Percentiles rank a stretch among this genome's conserved stretches.
Conservation (phyloP, 2,888 invertebrate genomes). For the Amphipyra berbera region DNA sequence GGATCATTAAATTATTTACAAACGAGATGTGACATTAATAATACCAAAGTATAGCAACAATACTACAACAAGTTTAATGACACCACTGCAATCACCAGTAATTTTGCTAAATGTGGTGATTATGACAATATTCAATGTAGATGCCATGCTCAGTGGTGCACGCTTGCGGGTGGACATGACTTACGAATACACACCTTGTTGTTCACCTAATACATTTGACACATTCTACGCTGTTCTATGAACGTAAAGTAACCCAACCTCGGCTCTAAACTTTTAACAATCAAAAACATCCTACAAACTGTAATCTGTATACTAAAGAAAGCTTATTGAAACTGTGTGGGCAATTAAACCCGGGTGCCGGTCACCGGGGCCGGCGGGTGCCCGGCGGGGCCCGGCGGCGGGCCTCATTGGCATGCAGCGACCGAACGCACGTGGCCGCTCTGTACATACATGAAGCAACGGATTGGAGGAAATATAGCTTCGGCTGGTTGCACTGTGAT, state of each 20-base stretch:
- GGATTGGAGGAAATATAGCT: constrained; percentile 7
- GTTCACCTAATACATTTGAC: background rate
- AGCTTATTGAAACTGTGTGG: constrained; percentile 9
- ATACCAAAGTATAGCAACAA: too few species aligned
- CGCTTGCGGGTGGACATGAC: too few species aligned
- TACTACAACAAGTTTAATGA: too few species aligned
- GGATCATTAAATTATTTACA: too few species aligned
- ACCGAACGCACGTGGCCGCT: constrained; percentile 6
- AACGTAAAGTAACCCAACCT: too few species aligned
- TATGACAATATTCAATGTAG: too few species aligned
- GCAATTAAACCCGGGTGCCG: too few species aligned
- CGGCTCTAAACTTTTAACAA: background rate
- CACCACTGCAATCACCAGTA: too few species aligned
- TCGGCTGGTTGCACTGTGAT: background rate
- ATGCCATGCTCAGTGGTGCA: too few species aligned
- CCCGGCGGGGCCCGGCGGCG: background rate
- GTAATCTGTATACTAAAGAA: constrained; percentile 8
- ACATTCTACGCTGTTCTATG: background rate
- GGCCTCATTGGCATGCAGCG: constrained; percentile 19
- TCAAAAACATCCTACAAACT: constrained; percentile 7
- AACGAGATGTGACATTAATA: too few species aligned
- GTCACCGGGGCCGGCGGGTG: background rate
- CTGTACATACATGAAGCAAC: constrained; percentile 15
- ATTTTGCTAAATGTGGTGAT: too few species aligned
- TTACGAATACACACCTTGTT: too few species aligned